Evolutionary conservation across 2,113 vertebrate genomes (phyloP).

Genomic region (Callipepla californica): DNA sequence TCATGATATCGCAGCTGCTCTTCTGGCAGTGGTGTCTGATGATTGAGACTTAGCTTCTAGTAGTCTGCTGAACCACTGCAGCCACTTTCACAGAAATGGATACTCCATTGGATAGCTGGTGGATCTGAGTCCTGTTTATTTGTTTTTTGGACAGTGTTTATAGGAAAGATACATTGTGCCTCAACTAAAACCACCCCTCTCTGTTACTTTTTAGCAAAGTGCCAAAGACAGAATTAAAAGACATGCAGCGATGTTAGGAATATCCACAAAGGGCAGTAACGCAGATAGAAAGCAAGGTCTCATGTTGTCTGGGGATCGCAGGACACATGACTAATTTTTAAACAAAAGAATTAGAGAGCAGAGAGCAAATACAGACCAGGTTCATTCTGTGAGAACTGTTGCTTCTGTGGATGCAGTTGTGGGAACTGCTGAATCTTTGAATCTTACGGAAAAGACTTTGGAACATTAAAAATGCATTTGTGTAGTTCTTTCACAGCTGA

Average conservation of each 20-base stretch:
- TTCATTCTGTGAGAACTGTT: neutral
- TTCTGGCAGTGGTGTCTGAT: neutral
- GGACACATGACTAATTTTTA: rapidly evolving
- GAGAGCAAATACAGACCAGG: neutral
- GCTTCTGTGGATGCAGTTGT: neutral
- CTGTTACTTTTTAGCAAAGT: neutral
- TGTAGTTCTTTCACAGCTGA: neutral
- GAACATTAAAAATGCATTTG: neutral
- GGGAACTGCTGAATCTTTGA: neutral
- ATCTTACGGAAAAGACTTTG: neutral
- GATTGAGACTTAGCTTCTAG: neutral
- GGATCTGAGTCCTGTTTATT: neutral
- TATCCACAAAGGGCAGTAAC: neutral
- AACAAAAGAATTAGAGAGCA: neutral
- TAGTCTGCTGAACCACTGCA: neutral
- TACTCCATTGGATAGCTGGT: neutral
- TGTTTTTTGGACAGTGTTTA: neutral
- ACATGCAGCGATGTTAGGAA: neutral
- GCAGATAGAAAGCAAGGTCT: neutral
- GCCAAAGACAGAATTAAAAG: neutral
- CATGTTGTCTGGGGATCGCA: neutral
- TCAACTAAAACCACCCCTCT: neutral
- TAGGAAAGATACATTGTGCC: neutral
- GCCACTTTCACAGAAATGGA: neutral
- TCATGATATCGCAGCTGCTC: neutral